Conservation (phyloP, 2,888 invertebrate genomes). For the Agonopterix subpropinquella region DNA sequence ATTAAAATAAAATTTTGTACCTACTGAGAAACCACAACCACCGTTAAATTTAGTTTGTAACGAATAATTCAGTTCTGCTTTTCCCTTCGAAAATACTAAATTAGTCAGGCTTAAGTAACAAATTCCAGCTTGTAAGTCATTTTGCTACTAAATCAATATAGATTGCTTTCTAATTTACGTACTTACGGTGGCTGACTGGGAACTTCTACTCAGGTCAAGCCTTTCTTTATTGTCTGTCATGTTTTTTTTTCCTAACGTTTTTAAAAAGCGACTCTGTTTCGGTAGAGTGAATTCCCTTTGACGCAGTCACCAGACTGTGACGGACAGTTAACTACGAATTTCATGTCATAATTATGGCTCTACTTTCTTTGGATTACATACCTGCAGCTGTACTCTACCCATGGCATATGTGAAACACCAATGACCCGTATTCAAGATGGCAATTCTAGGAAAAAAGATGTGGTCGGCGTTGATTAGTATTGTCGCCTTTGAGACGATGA, state of each 20-base stretch:
- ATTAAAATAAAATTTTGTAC: slow-evolving; percentile 3
- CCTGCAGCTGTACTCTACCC: too few species aligned
- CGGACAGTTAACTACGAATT: slow-evolving; percentile 22
- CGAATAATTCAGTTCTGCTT: slow-evolving; percentile 30
- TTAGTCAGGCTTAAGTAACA: slow-evolving; percentile 10
- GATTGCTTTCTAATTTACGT: slow-evolving; percentile 13
- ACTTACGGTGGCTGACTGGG: neutral
- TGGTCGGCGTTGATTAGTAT: too few species aligned
- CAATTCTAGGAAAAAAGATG: too few species aligned
- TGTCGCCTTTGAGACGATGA: too few species aligned
- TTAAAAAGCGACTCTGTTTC: neutral
- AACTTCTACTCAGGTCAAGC: neutral
- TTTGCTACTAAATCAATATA: slow-evolving; percentile 4
- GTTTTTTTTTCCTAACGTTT: neutral
- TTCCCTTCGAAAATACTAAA: slow-evolving; percentile 6
- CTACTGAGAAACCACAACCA: slow-evolving; percentile 17
- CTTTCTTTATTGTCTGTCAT: neutral
- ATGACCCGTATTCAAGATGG: too few species aligned
- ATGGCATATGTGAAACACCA: too few species aligned
- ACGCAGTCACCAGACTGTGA: slow-evolving; percentile 29
- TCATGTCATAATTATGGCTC: slow-evolving; percentile 30
- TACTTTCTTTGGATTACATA: too few species aligned
- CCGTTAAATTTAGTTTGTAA: too few species aligned
- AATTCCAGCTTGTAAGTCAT: slow-evolving; percentile 3
- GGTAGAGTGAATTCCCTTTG: slow-evolving; percentile 38